A percentile compares a stretch with the other conserved stretches of the same genome.
These are phyloP conservation scores for Paracyprichromis sp. DNA, from an alignment of 2,113 vertebrate genomes.

Conservation along the genomic window DNA sequence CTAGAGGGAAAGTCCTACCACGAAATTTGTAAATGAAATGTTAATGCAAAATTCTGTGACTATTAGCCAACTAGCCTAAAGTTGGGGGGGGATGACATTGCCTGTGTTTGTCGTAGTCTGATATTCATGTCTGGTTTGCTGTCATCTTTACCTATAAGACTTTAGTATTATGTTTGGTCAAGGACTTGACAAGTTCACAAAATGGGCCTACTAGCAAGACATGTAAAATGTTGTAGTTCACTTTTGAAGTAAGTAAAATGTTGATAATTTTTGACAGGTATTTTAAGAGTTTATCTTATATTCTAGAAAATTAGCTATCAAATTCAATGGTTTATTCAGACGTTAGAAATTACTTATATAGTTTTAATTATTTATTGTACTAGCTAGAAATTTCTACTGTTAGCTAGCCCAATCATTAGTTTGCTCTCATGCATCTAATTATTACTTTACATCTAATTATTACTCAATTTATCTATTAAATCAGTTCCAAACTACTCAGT, in stretches of 20 bases:
- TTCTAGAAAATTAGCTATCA: neutral
- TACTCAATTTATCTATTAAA: neutral
- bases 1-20: neutral
- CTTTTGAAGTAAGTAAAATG: neutral
- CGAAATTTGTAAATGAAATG: neutral
- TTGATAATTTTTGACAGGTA: neutral
- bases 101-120: neutral
- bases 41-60: neutral
- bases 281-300: neutral
- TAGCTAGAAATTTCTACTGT: neutral
- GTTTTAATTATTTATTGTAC: neutral
- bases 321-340: neutral
- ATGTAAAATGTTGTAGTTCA: neutral
- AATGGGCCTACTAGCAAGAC: neutral
- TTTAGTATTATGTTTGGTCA: neutral
- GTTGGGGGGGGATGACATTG: neutral
- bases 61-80: neutral
- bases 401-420: neutral
- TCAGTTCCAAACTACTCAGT: neutral
- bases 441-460: neutral
- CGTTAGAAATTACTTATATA: neutral
- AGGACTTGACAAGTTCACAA: neutral
- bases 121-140: neutral
- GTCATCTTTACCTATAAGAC: neutral
- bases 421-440: neutral